Evolutionary conservation across 1,140 invertebrate genomes (phyloP), one percentile per base, ranked within the genome.

Genomic region (Tetramorium simillimum): DNA sequence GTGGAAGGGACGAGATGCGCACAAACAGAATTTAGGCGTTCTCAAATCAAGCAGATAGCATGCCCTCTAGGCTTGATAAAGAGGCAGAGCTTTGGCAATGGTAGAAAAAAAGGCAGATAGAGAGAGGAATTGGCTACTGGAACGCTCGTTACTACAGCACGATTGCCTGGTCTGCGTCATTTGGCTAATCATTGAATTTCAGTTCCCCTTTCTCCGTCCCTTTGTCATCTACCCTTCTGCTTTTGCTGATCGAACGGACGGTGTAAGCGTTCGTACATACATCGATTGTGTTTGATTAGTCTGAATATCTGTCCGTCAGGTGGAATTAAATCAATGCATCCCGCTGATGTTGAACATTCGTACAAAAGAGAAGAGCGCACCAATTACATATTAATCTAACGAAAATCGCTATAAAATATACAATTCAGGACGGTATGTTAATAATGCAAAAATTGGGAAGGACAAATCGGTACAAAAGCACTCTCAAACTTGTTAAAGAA

Each of bases 141-240:
- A 62, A 80, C 73, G 73, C 65, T 91, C 77, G 86, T 88, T 82
- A 75, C 81, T 89, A 89, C 75, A 85, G 70, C 82, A 24, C 69
- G 14, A 87, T 77, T 65, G 82, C 69, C 46, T 37, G 56, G 28
- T 37, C 58, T 70, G 67, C 76, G 60, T 90, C 77, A 88, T 89
- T 90, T 85, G 60, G 84, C 76, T 90, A 89, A 91, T 91, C 89
- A 90, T 90, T 67, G 82, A 88, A 60, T 75, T 87, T 85, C 69
- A 58, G 40, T 33, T 21, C n/a, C 51, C 58, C 40, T 49, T 77
- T 76, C 69, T 37, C 63, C 62, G 18, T 58, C 63, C 51, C 76
- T 86, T 82, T 86, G 77, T 77, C 62, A 53, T 77, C 28, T 43
- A 65, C 63, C 51, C 76, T 69, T 56, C 65, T 49, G 76, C 49